phyloP scores from a whole-genome alignment of 2,113 vertebrate genomes.

The Macrotis lagotis region DNA sequence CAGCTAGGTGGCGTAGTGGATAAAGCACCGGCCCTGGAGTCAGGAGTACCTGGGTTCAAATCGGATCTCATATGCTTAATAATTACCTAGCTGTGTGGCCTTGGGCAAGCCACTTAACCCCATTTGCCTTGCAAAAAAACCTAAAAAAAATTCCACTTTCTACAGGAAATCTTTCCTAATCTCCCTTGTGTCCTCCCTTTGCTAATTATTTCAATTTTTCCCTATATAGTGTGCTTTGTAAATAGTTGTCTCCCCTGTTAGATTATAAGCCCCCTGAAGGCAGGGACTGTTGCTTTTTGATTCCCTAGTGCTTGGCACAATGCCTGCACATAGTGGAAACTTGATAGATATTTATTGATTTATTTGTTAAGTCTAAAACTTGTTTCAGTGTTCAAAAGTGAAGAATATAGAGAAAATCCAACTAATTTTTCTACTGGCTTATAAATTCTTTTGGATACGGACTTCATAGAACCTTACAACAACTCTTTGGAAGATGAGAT shows the following conservation, averaged over 20 bases:
- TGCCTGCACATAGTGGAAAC: not conserved
- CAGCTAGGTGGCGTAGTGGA: too few relatives aligned
- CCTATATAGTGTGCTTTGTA: not conserved
- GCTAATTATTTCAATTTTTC: not conserved
- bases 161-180: not conserved
- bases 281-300: not conserved
- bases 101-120: too few relatives aligned
- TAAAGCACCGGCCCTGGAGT: too few relatives aligned
- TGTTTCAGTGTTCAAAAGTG: not conserved
- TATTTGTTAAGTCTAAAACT: too few relatives aligned
- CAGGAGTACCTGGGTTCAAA: too few relatives aligned
- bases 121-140: too few relatives aligned
- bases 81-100: too few relatives aligned
- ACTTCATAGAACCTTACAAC: not conserved
- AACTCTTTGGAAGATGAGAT: slow-evolving; percentile 24
- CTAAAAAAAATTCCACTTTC: not conserved
- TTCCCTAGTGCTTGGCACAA: too few relatives aligned
- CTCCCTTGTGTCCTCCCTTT: not conserved
- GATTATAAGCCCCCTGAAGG: not conserved
- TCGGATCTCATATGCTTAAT: too few relatives aligned
- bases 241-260: not conserved
- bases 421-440: slow-evolving; percentile 7
- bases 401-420: slow-evolving; percentile 3
- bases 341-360: not conserved
- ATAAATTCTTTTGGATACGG: not conserved